Evolutionary conservation across 2,797 vertebrate genomes (phyloP).

Genomic region (Pteronotus mesoamericanus): DNA sequence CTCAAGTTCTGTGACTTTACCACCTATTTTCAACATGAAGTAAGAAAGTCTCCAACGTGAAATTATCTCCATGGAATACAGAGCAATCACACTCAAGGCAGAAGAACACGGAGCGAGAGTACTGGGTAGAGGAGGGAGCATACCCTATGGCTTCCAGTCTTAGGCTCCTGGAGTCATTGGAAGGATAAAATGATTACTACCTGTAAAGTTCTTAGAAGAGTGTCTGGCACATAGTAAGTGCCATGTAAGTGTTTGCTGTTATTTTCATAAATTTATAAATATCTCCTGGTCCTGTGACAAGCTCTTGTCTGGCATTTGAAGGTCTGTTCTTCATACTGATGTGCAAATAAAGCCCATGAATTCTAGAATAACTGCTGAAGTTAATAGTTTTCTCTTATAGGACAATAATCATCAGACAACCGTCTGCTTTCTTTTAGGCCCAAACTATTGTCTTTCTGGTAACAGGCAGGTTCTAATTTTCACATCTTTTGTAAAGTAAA

Average conservation of each 20-base stretch:
- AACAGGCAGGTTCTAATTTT: conserved; percentile 28
- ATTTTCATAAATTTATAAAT: background rate
- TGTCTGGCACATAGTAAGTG: background rate
- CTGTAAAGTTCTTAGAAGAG: background rate
- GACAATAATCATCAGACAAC: background rate
- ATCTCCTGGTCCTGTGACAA: background rate
- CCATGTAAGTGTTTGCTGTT: background rate
- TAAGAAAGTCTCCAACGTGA: background rate
- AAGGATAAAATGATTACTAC: background rate
- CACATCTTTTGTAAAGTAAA: conserved; percentile 18
- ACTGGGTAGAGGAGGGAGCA: background rate
- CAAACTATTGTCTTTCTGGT: background rate
- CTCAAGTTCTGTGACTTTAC: background rate
- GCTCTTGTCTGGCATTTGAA: background rate
- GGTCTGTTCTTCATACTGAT: background rate
- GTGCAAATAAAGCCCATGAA: background rate
- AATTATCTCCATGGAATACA: background rate
- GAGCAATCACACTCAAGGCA: background rate
- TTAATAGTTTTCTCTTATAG: background rate
- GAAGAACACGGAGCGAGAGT: background rate
- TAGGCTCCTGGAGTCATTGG: background rate
- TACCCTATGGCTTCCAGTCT: background rate
- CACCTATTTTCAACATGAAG: background rate
- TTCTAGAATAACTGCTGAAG: background rate
- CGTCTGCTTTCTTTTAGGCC: conserved; percentile 18